These are phyloP conservation scores for Pseudachorutes palmiensis DNA, from an alignment of 1,140 invertebrate genomes.

Conservation along the genomic window DNA sequence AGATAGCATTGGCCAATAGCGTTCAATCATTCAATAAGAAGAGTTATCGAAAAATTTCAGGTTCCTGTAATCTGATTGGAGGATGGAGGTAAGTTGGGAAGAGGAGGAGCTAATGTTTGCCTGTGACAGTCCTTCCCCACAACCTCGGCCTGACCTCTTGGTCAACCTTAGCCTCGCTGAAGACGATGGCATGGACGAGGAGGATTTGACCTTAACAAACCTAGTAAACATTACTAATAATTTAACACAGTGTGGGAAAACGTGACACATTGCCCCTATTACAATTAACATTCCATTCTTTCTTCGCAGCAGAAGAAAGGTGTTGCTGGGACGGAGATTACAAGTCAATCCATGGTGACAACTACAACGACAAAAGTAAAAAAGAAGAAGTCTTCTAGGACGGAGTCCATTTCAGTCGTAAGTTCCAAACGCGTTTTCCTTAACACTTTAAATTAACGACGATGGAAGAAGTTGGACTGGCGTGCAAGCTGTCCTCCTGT, in stretches of 20 bases:
- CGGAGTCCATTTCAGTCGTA: slow-evolving; percentile 7
- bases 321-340: background rate
- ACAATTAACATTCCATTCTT: too few relatives aligned
- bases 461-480: background rate
- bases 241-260: too few relatives aligned
- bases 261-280: too few relatives aligned
- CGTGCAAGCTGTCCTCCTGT: background rate
- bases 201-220: background rate
- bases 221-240: too few relatives aligned
- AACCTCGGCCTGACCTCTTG: slow-evolving; percentile 3
- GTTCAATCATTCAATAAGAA: too few relatives aligned
- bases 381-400: background rate
- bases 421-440: too few relatives aligned
- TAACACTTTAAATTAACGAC: too few relatives aligned
- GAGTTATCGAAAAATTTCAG: too few relatives aligned
- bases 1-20: too few relatives aligned
- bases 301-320: background rate
- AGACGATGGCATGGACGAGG: background rate
- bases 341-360: background rate
- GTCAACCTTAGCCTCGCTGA: background rate
- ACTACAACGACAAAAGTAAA: background rate
- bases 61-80: too few relatives aligned
- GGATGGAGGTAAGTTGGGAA: slow-evolving; percentile 8
- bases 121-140: background rate
- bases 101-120: slow-evolving; percentile 10